Evolutionary conservation across 2,888 invertebrate species (phyloP), one percentile per base, ranked within the genome.

Genomic region (Himalopsyche anomala): DNA sequence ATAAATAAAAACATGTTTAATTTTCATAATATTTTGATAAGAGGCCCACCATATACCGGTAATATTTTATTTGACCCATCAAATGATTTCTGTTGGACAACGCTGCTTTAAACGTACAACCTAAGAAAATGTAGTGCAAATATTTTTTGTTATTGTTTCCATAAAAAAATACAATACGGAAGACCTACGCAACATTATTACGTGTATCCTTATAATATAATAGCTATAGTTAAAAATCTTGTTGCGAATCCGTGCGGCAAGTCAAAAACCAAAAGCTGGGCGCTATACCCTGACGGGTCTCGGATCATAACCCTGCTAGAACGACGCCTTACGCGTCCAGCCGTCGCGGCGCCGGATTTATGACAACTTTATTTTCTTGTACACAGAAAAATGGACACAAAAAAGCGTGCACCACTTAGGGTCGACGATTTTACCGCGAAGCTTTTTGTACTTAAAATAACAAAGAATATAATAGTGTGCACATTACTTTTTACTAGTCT

Each of bases 331-430:
- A 19, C 74, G 74, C 74, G 74, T 74, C 74, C 74, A 74, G 74
- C 74, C 74, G 74, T 74, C 74, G 74, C 74, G 74, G 74, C 74
- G 74, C 74, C 74, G 28, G 74, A 74, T 74, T 74, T 74, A 74
- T 74, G 74, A 74, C 36, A 36, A 74, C 74, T 74, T 74, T 74
- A 74, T 74, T 74, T 74, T 74, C 74, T 28, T 74, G 38, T 36
- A 74, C 74, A 74, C 38, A 74, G 38, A 38, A 38, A 74, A 74
- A 15, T 74, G 38, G 36, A 36, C 74, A 74, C 4, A 74, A 74
- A 74, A 74, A 74, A 28, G 74, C 19, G 12, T 12, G 12, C 36
- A 36, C 74, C 36, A 74, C 12, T 74, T 74, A 36, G 36, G 36
- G 74, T 74, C 74, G 74, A 38, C 38, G 74, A 36, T 19, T n/a